Base-by-base conservation (phyloP, 2,888 invertebrate species). In the Erynnis tages region DNA sequence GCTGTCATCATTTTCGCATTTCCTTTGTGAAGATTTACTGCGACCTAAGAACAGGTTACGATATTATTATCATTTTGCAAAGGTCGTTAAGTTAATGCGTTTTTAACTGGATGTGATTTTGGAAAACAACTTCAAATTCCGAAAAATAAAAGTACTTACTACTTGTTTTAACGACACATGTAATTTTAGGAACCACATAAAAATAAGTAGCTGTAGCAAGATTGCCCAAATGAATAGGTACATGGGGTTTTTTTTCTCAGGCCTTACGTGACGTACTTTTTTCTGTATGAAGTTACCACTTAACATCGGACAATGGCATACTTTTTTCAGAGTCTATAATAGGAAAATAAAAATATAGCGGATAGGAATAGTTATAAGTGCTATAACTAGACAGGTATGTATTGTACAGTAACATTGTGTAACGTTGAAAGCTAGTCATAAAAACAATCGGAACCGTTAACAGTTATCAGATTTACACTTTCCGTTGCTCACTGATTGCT, bases 1-100 rank as follows among this genome's bases (percentile, higher is more conserved):
- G 25, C 43, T 41, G 57, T 64, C 62, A 67, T 66, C 59, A 63
- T 60, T 61, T 65, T 66, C 62, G 53, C 63, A 66, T 68, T 67
- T 65, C 48, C 60, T 54, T 57, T 58, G 53, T 53, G 54, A 52
- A 27, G 23, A 34, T 44, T 25, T 25, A 37, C 41, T 23, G 21
- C 19, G 21, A 54, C 52, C 52, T 44, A 50, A 50, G 45, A 35
- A 40, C 4, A 34, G 32, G 32, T 46, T 47, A 37, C 19, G 27
- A 38, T 40, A 32, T 48, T 19, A 50, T 53, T 55, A 38, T 45
- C 43, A 34, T 45, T n/a, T 53, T 52, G 40, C 25, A 23, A 10
- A 46, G 6, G 37, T 37, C 14, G 48, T 46, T 30, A 34, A 1
- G 17, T 32, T 49, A 40, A 49, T 41, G 40, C 11, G 48, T 32